Base-by-base conservation (phyloP, 2,888 invertebrate species). In the Aspidiotus rigidus region DNA sequence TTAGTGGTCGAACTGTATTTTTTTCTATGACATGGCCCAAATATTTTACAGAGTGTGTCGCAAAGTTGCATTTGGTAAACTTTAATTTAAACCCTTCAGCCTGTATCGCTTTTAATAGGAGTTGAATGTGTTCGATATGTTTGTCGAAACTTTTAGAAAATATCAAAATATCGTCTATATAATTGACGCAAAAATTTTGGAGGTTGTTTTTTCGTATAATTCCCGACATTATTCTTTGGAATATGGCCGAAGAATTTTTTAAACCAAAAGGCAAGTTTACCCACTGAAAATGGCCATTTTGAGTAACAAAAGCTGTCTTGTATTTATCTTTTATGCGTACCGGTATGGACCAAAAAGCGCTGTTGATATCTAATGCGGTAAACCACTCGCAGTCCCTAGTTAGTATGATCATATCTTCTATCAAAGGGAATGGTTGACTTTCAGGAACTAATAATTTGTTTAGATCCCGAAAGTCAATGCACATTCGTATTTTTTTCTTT, bases 301-400 rank as follows among this genome's bases (percentile, higher is more conserved):
- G 69, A 5, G 69, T 69, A 11, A 69, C 44, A 42, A 69, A 69
- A 6, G 69, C 69, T 28, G 69, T 70, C 44, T 67, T 67, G 56
- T 55, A 44, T 13, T 59, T 11, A 16, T 67, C 67, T 67, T 67
- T 67, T 15, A 15, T 39, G 7, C 67, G 13, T 8, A 61, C 13
- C 11, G 62, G 62, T 13, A 69, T 69, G 7, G 76, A 76, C 76
- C 77, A 77, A 72, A 78, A 78, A 42, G 76, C 77, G 10, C 76
- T 77, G 71, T 77, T 77, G 64, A 77, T 75, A 59, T 77, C 77
- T 0, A 77, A 57, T n/a, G 74, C 76, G n/a, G 76, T 71, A 69
- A 76, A 77, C 72, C 71, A 76, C 55, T 74, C 74, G 61, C 76
- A 77, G 64, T 77, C 74, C 75, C 76, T 64, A 75, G 16, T 49